Evolutionary conservation across 2,113 vertebrate genomes (phyloP).

Genomic region (Archocentrus centrarchus): DNA sequence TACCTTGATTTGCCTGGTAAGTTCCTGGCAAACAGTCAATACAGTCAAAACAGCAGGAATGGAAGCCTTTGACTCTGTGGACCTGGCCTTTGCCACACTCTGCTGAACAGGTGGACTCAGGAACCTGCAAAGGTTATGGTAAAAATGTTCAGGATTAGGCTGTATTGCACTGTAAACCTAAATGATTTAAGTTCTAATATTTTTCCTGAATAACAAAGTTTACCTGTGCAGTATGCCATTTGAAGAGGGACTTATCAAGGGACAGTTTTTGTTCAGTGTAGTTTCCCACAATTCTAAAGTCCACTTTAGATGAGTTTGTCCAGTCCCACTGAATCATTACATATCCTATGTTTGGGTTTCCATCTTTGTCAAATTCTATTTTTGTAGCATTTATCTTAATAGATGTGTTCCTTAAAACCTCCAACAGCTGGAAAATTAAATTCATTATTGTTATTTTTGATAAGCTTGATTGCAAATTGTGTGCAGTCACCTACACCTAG

Average conservation of each 20-base stretch:
- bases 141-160: not conserved
- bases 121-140: slow-evolving; percentile 76
- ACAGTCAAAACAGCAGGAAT: slow-evolving; percentile 90
- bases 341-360: slow-evolving; percentile 82
- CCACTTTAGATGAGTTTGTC: slow-evolving; percentile 11
- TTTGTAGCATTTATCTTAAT: slow-evolving; percentile 65
- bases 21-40: slow-evolving; percentile 86
- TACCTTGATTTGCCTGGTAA: slow-evolving; percentile 77
- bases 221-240: slow-evolving; percentile 83
- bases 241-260: slow-evolving; percentile 59
- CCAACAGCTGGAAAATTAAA: slow-evolving; percentile 58
- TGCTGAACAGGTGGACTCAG: slow-evolving; percentile 84
- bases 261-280: slow-evolving; percentile 76
- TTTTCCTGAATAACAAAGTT: not conserved
- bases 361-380: slow-evolving; percentile 80
- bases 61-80: slow-evolving; percentile 80
- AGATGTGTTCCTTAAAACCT: slow-evolving; percentile 72
- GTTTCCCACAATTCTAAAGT: slow-evolving; percentile 74
- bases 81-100: slow-evolving; percentile 82
- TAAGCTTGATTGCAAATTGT: not conserved
- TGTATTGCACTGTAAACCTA: too few species aligned
- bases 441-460: not conserved
- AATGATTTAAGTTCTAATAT: not conserved
- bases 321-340: slow-evolving; percentile 85
- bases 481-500: not conserved